A percentile compares a stretch with the other conserved stretches of the same genome.
phyloP scores from a whole-genome alignment of 2,797 vertebrate genomes.

The Chelonia mydas region DNA sequence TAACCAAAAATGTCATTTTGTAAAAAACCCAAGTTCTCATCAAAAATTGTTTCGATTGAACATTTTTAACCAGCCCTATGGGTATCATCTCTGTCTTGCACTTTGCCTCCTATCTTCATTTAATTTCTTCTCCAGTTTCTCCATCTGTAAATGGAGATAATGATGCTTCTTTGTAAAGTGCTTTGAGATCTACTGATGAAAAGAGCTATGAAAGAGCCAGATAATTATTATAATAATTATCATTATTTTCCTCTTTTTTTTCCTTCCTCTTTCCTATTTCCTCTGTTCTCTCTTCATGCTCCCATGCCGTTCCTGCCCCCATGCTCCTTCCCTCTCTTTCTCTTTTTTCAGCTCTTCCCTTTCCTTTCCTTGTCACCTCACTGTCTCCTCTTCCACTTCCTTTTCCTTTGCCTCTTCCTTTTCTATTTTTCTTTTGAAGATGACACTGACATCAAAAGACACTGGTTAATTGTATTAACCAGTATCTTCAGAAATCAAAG shows the following conservation, averaged over 20 bases:
- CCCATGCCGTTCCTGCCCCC: background rate
- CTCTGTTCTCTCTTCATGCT: background rate
- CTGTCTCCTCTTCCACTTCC: background rate
- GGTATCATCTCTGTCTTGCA: background rate
- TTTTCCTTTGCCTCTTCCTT: accelerated
- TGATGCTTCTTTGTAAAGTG: background rate
- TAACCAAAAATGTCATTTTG: background rate
- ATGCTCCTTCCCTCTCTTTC: background rate
- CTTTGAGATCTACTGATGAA: background rate
- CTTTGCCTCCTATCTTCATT: background rate
- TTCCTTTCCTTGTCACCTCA: background rate
- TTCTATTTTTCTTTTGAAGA: background rate
- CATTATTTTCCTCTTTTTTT: background rate
- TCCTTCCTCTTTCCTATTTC: background rate
- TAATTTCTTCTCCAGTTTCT: background rate
- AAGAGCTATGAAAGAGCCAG: no score
- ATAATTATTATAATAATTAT: background rate
- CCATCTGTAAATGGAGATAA: background rate
- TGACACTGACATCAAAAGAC: background rate
- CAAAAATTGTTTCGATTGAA: background rate
- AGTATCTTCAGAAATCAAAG: background rate
- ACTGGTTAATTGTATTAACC: background rate
- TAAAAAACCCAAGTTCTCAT: background rate
- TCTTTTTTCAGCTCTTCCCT: background rate
- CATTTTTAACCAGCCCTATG: background rate